phyloP scores from a whole-genome alignment of 2,888 invertebrate species.

The Entomobrya multifasciata region DNA sequence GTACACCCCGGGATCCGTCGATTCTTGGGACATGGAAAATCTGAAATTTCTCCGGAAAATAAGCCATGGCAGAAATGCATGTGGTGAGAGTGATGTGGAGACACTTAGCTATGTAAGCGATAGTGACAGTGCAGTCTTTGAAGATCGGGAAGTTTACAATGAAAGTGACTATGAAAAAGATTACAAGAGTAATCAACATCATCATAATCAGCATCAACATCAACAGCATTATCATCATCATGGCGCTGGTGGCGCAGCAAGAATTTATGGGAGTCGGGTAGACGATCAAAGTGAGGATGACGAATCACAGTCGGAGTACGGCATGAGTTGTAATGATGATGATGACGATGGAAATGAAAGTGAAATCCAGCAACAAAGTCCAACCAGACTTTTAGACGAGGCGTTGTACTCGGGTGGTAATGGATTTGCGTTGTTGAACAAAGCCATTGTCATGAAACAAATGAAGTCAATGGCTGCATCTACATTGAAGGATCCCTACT shows the following conservation, averaged over 20 bases:
- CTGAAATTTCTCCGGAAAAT: constrained; percentile 75
- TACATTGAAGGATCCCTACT: constrained; percentile 41
- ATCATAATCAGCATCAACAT: no score
- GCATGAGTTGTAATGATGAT: constrained; percentile 1
- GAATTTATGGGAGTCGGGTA: neutral
- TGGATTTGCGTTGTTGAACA: constrained; percentile 57
- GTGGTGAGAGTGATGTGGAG: constrained; percentile 46
- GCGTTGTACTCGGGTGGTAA: constrained; percentile 48
- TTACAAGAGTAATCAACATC: no score
- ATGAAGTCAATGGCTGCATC: constrained; percentile 54
- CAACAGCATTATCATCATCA: neutral
- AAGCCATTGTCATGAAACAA: constrained; percentile 54
- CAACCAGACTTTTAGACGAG: constrained; percentile 26
- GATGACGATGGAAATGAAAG: no score
- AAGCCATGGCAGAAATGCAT: constrained; percentile 45
- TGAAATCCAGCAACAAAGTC: constrained; percentile 33
- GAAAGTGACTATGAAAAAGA: constrained; percentile 16
- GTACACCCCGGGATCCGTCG: constrained; percentile 68
- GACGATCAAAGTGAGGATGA: neutral
- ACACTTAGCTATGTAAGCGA: constrained; percentile 70
- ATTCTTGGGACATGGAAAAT: constrained; percentile 78
- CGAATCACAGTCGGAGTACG: constrained; percentile 18
- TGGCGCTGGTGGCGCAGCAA: neutral
- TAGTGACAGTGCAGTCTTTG: neutral
- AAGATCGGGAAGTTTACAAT: neutral